Conservation (phyloP, 2,888 invertebrate species). For the Philereme vetulata region DNA sequence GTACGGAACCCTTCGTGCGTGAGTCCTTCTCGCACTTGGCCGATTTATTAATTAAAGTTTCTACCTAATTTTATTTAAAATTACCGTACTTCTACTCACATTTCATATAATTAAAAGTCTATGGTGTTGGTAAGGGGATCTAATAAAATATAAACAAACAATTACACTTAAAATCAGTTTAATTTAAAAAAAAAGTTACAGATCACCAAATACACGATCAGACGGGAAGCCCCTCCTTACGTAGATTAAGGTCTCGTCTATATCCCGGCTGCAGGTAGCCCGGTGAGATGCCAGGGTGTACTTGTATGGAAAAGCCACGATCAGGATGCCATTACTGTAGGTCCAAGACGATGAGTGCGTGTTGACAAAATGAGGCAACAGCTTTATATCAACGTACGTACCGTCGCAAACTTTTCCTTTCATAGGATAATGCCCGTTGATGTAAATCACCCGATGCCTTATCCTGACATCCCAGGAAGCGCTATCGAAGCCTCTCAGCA, state of each 20-base stretch:
- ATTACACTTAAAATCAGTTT: background rate
- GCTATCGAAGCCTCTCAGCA: conserved; percentile 4
- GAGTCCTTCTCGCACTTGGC: too few species aligned
- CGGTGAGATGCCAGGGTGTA: conserved; percentile 14
- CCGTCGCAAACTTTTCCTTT: conserved; percentile 25
- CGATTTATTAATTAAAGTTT: too few species aligned
- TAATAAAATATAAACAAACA: background rate
- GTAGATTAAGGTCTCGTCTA: conserved; percentile 22
- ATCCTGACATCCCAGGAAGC: conserved; percentile 24
- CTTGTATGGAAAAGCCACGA: conserved; percentile 25
- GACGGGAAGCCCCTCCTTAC: conserved; percentile 21
- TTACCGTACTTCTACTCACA: too few species aligned
- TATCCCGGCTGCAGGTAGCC: conserved; percentile 13
- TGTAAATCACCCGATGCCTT: conserved; percentile 29
- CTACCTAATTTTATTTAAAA: too few species aligned
- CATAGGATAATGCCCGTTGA: conserved; percentile 21
- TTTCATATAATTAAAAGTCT: too few species aligned
- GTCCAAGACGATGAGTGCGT: conserved; percentile 24
- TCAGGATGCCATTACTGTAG: conserved; percentile 12
- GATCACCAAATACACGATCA: conserved; percentile 19
- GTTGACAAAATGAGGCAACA: conserved; percentile 29
- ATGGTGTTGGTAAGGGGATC: too few species aligned
- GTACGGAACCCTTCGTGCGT: too few species aligned
- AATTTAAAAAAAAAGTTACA: background rate
- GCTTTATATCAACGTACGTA: conserved; percentile 28